Percentiles rank a stretch among this genome's conserved stretches.
These are phyloP conservation scores for Spermophilus dauricus DNA, from an alignment of 2,113 vertebrate genomes.

Conservation along the genomic window DNA sequence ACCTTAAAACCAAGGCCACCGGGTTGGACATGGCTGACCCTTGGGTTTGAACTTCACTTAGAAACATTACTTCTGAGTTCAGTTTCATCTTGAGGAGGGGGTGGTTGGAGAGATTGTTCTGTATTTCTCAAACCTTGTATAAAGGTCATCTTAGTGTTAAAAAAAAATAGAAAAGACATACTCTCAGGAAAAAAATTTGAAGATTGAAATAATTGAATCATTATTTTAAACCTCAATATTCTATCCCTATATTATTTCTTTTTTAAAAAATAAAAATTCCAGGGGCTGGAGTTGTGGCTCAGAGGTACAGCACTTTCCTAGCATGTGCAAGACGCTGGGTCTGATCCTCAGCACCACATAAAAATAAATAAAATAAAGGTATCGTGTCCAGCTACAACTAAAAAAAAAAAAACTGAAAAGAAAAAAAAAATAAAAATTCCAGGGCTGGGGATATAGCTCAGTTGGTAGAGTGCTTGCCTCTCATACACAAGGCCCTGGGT, in stretches of 20 bases:
- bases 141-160: slow-evolving; percentile 46
- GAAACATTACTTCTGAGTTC: not conserved
- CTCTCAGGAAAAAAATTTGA: not conserved
- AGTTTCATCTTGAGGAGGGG: not conserved
- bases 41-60: not conserved
- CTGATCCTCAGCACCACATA: no score
- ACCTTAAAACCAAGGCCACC: not conserved
- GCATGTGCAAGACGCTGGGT: no score
- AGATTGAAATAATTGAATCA: not conserved
- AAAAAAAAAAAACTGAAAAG: no score
- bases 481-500: no score
- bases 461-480: no score
- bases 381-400: no score
- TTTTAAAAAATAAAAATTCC: not conserved
- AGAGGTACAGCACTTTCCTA: no score
- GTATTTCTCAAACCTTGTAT: slow-evolving; percentile 39
- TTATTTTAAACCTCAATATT: not conserved
- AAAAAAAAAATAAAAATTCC: no score
- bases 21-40: not conserved
- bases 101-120: not conserved
- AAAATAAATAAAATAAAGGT: no score
- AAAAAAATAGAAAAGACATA: not conserved
- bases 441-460: no score
- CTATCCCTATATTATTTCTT: not conserved
- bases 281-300: not conserved